These are phyloP conservation scores for Gibbula magus DNA, from an alignment of 2,888 invertebrate species.

Conservation along the genomic window DNA sequence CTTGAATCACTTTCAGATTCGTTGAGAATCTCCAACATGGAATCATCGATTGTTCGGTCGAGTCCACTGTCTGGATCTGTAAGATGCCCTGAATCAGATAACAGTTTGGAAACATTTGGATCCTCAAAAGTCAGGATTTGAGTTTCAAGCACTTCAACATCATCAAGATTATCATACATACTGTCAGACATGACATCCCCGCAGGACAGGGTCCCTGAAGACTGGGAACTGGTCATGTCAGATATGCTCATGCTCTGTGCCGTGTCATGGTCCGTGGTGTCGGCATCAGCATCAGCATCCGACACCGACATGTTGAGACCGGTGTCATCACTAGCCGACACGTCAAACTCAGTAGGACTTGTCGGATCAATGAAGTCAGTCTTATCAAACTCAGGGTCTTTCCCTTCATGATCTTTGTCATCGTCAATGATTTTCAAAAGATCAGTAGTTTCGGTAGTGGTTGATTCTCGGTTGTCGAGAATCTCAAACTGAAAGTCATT, in stretches of 20 bases:
- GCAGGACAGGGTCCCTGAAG: conserved; percentile 23
- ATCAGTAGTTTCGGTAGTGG: neutral
- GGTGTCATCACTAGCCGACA: conserved; percentile 31
- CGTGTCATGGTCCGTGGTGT: conserved; percentile 30
- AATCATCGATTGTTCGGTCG: conserved; percentile 22
- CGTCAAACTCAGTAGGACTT: neutral
- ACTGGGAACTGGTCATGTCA: conserved; percentile 38
- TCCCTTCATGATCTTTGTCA: neutral
- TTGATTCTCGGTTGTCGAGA: conserved; percentile 25
- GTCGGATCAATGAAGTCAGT: conserved; percentile 7
- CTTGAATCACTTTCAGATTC: neutral
- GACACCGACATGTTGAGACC: conserved; percentile 33
- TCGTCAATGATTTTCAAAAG: conserved; percentile 31
- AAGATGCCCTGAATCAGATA: neutral
- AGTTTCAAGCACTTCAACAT: neutral
- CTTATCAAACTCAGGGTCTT: neutral
- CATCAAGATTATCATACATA: conserved; percentile 27
- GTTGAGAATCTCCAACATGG: neutral
- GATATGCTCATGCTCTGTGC: conserved; percentile 28
- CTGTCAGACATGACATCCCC: conserved; percentile 33
- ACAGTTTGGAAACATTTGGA: neutral
- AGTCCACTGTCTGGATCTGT: conserved; percentile 26
- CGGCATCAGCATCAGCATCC: conserved; percentile 35
- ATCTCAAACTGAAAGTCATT: conserved; percentile 21
- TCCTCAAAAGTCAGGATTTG: neutral